Evolutionary conservation across 2,888 invertebrate species (phyloP).

Genomic region (Horisme vitalbata): DNA sequence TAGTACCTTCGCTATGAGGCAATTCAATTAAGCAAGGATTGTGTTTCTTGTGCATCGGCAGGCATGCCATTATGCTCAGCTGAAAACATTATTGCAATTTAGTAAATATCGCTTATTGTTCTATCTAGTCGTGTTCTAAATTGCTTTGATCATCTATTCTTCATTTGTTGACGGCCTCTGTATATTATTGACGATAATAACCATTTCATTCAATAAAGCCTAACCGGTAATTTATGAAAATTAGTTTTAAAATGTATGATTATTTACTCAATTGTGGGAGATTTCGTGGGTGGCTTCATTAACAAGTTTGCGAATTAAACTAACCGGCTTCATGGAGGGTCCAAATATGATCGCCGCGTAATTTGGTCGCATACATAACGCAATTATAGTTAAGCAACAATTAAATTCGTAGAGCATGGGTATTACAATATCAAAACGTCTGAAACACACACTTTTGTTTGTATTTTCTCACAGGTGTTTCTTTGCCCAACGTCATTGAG

Average conservation of each 20-base stretch:
- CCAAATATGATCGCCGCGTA: constrained; percentile 33
- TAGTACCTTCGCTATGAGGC: constrained; percentile 39
- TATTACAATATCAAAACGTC: constrained; percentile 35
- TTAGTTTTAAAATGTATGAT: constrained; percentile 15
- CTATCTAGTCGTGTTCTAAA: constrained; percentile 8
- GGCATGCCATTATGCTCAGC: constrained; percentile 34
- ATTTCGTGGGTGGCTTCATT: constrained; percentile 27
- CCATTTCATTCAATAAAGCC: constrained; percentile 15
- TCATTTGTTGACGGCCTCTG: constrained; percentile 8
- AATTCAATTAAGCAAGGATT: constrained; percentile 52
- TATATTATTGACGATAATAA: constrained; percentile 1
- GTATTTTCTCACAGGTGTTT: constrained; percentile 78
- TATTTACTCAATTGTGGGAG: constrained; percentile 12
- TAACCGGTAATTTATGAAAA: constrained; percentile 19
- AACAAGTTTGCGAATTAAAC: constrained; percentile 19
- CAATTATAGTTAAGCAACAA: constrained; percentile 43
- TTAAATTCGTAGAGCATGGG: constrained; percentile 40
- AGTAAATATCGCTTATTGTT: constrained; percentile 30
- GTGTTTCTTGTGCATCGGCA: constrained; percentile 42
- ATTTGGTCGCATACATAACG: constrained; percentile 39
- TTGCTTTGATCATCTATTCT: constrained; percentile 4
- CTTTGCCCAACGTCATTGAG: constrained; percentile 68
- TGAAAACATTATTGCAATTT: constrained; percentile 31
- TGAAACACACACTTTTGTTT: constrained; percentile 62
- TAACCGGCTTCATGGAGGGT: constrained; percentile 24